phyloP scores from a whole-genome alignment of 2,888 invertebrate genomes.

The Conchocele bisecta region DNA sequence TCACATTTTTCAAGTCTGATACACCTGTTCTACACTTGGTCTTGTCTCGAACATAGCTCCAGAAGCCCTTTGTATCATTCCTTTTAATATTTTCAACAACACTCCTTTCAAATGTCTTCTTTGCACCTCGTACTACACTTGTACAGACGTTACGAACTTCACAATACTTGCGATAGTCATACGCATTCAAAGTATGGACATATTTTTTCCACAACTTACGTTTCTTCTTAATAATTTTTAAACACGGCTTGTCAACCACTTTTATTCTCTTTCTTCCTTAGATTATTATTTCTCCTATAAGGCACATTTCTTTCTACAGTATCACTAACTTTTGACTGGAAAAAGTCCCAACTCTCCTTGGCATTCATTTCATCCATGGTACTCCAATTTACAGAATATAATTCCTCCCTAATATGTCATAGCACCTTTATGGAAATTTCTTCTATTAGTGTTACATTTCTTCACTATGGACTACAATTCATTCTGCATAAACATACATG shows the following conservation, averaged over 20 bases:
- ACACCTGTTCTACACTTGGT: neutral
- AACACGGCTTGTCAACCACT: neutral
- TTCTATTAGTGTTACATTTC: too few relatives aligned
- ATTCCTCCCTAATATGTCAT: too few relatives aligned
- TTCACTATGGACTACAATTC: too few relatives aligned
- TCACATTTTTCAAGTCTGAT: conserved; percentile 1
- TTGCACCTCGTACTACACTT: neutral
- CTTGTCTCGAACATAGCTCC: conserved; percentile 7
- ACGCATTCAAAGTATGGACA: neutral
- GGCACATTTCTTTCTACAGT: too few relatives aligned
- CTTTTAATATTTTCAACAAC: neutral
- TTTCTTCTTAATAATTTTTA: neutral
- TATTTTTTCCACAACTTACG: neutral
- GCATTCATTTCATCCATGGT: too few relatives aligned
- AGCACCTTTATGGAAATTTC: too few relatives aligned
- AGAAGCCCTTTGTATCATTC: neutral
- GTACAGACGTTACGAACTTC: conserved; percentile 7
- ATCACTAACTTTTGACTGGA: too few relatives aligned
- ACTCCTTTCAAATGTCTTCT: neutral
- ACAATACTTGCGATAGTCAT: conserved; percentile 1
- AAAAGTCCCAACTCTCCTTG: too few relatives aligned
- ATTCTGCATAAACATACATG: neutral
- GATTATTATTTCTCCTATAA: neutral
- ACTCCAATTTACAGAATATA: too few relatives aligned
- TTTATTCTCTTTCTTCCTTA: neutral